Percentiles rank a stretch among this genome's conserved stretches.
Conservation (phyloP, 1,140 invertebrate species). For the Saccostrea echinata region DNA sequence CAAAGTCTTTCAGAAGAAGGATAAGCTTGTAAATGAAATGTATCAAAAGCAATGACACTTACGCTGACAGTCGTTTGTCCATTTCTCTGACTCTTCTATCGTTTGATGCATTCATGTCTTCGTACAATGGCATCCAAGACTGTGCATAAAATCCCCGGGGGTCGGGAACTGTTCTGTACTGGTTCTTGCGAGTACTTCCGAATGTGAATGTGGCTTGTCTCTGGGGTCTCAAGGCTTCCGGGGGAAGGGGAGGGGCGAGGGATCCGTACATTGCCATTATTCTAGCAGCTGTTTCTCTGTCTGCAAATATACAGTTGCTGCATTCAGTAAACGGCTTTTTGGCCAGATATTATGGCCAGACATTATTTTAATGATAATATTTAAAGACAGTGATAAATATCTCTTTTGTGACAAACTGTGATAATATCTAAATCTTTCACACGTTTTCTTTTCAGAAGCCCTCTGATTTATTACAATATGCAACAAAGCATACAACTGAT, state of each 20-base stretch:
- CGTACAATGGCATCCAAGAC: slow-evolving; percentile 49
- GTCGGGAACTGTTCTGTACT: slow-evolving; percentile 44
- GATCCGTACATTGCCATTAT: slow-evolving; percentile 50
- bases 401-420: too few relatives aligned
- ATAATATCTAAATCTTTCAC: too few relatives aligned
- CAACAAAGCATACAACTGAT: not conserved
- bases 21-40: too few relatives aligned
- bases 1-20: too few relatives aligned
- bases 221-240: slow-evolving; percentile 52
- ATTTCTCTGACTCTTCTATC: slow-evolving; percentile 24
- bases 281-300: slow-evolving; percentile 49
- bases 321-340: not conserved
- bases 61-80: slow-evolving; percentile 31
- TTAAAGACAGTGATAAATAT: too few relatives aligned
- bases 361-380: too few relatives aligned
- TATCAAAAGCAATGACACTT: not conserved
- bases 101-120: not conserved
- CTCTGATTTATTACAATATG: not conserved
- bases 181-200: slow-evolving; percentile 37
- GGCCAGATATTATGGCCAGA: too few relatives aligned
- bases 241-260: slow-evolving; percentile 50
- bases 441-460: not conserved
- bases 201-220: slow-evolving; percentile 55
- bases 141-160: slow-evolving; percentile 47
- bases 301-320: slow-evolving; percentile 22